Evolutionary conservation across 2,888 invertebrate species (phyloP).

Genomic region (Agrotis exclamationis): DNA sequence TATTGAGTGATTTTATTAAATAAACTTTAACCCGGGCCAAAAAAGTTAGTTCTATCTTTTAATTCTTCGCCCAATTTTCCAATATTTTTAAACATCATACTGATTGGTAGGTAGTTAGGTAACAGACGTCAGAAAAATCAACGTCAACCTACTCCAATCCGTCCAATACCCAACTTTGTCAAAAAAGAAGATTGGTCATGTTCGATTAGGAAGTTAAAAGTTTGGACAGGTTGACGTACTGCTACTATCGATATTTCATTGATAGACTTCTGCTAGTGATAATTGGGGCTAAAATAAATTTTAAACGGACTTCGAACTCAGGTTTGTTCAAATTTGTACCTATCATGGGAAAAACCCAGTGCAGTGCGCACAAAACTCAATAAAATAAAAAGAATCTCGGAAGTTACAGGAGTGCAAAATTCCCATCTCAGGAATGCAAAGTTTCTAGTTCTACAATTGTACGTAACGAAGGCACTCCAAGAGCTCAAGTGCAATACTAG

Average conservation of each 20-base stretch:
- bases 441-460: conserved; percentile 29
- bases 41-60: too few species aligned
- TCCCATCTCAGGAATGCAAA: conserved; percentile 20
- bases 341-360: conserved; percentile 2
- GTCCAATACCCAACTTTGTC: too few species aligned
- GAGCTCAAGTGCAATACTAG: conserved; percentile 33
- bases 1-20: too few species aligned
- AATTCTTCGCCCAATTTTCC: too few species aligned
- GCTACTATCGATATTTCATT: neutral
- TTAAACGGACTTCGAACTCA: neutral
- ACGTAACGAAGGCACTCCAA: conserved; percentile 45
- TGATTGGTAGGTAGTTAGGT: too few species aligned
- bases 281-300: conserved; percentile 18
- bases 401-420: conserved; percentile 22
- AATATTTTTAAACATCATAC: too few species aligned
- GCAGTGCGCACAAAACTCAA: neutral
- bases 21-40: neutral
- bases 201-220: too few species aligned
- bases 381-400: neutral
- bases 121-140: too few species aligned
- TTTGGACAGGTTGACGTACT: too few species aligned
- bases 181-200: too few species aligned
- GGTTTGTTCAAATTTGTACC: conserved; percentile 12
- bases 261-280: neutral
- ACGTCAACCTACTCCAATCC: too few species aligned